These are phyloP conservation scores for Sciurus niger DNA, from an alignment of 2,113 vertebrate genomes.

Conservation along the genomic window DNA sequence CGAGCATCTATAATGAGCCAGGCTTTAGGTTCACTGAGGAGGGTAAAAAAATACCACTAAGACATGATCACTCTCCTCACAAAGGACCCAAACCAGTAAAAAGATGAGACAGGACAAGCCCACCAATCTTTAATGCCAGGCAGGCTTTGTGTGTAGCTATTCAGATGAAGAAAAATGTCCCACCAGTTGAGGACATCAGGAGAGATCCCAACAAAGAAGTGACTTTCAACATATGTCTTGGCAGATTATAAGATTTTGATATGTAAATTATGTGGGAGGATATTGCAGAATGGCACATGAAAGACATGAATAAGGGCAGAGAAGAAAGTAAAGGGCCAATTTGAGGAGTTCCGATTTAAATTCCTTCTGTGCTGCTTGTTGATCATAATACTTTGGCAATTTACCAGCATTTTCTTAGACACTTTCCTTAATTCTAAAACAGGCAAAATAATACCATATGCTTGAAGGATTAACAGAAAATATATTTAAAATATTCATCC, in stretches of 20 bases:
- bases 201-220: background rate
- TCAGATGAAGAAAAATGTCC: background rate
- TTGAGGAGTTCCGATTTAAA: background rate
- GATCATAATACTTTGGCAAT: background rate
- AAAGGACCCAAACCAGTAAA: background rate
- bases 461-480: background rate
- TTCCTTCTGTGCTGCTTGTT: background rate
- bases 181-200: background rate
- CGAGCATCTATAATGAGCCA: background rate
- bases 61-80: background rate
- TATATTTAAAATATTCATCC: background rate
- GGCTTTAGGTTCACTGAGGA: background rate
- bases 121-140: background rate
- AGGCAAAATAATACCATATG: background rate
- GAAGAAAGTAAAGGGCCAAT: background rate
- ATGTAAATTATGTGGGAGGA: background rate
- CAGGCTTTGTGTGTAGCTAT: background rate
- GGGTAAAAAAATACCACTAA: background rate
- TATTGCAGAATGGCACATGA: background rate
- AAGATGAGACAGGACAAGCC: background rate
- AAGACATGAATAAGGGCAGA: background rate
- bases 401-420: conserved; percentile 27
- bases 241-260: background rate
- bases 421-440: conserved; percentile 21
- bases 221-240: background rate